Evolutionary conservation across 2,113 vertebrate genomes (phyloP).

Genomic region (Oreochromis niloticus): DNA sequence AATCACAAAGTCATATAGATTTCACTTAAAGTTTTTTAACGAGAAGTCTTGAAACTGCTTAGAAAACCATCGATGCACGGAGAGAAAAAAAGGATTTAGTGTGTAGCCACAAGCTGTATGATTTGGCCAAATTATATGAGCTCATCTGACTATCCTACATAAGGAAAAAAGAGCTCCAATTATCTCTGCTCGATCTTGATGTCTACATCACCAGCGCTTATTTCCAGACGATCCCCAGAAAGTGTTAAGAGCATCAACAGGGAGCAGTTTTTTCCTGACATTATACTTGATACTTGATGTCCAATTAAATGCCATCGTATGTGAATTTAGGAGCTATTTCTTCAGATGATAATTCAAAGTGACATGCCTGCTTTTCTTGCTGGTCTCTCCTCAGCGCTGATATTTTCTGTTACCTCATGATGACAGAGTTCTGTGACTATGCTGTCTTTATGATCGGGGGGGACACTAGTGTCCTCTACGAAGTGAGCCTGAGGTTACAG

Average conservation of each 20-base stretch:
- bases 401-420: not conserved
- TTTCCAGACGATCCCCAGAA: not conserved
- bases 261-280: not conserved
- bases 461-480: slow-evolving; percentile 31
- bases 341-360: not conserved
- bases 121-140: not conserved
- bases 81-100: not conserved
- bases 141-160: not conserved
- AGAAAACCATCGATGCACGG: not conserved
- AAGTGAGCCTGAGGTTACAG: slow-evolving; percentile 31
- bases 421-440: slow-evolving; percentile 30
- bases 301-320: not conserved
- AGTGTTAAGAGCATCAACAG: not conserved
- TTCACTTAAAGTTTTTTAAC: not conserved
- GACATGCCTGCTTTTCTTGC: not conserved
- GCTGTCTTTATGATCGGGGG: slow-evolving; percentile 23
- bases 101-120: not conserved
- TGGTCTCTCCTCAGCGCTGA: not conserved
- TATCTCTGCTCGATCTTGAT: not conserved
- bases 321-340: not conserved
- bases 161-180: not conserved
- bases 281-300: not conserved
- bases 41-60: not conserved
- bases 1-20: not conserved
- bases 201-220: not conserved